A percentile compares a stretch with the other conserved stretches of the same genome.
Conservation (phyloP, 1,140 invertebrate species). For the Olivierus martensii region DNA sequence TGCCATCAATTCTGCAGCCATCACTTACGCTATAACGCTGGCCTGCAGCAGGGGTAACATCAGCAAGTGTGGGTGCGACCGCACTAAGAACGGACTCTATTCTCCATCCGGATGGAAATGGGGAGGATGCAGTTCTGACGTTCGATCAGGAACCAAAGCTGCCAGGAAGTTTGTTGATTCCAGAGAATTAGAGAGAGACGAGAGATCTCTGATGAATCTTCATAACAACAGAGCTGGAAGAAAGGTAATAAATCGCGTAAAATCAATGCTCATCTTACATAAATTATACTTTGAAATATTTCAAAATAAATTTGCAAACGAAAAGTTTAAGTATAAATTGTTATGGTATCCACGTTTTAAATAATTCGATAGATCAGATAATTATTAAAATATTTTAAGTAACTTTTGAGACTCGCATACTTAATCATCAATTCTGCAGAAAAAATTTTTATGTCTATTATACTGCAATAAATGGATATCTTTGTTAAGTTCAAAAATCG, state of each 20-base stretch:
- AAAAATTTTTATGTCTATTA: too few species aligned
- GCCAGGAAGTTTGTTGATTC: slow-evolving; percentile 50
- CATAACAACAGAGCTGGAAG: slow-evolving; percentile 92
- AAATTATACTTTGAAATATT: too few species aligned
- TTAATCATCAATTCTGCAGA: too few species aligned
- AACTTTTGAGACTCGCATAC: too few species aligned
- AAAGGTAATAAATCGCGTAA: slow-evolving; percentile 51
- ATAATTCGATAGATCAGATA: too few species aligned
- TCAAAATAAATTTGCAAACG: too few species aligned
- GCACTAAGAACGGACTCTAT: slow-evolving; percentile 17
- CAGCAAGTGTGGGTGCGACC: slow-evolving; percentile 69
- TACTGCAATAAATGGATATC: too few species aligned
- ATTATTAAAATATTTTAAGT: too few species aligned
- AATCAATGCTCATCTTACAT: too few species aligned
- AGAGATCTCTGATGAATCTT: slow-evolving; percentile 83
- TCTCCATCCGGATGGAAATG: slow-evolving; percentile 25
- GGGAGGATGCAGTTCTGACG: slow-evolving; percentile 38
- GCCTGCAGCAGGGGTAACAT: slow-evolving; percentile 82
- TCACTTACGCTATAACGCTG: slow-evolving; percentile 70
- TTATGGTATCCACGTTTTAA: too few species aligned
- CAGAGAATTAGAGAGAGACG: slow-evolving; percentile 65
- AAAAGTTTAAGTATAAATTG: too few species aligned
- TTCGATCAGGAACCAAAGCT: slow-evolving; percentile 31
- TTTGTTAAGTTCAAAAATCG: too few species aligned
- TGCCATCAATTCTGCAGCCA: slow-evolving; percentile 74